phyloP scores from a whole-genome alignment of 2,797 vertebrate genomes.

The Hipposideros larvatus region DNA sequence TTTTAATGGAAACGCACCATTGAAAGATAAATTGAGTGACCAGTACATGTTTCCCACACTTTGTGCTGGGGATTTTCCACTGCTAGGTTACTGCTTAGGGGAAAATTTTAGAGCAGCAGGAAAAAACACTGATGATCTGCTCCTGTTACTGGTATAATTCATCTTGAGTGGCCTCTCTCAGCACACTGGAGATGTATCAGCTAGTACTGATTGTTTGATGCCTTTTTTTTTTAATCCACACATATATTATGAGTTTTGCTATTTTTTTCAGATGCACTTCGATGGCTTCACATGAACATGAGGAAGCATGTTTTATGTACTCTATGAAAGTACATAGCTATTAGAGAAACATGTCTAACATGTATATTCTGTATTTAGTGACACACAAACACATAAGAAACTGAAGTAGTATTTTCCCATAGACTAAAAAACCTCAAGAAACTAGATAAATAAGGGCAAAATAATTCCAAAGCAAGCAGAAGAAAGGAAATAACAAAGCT shows the following conservation, averaged over 20 bases:
- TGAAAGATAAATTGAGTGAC: conserved; percentile 70
- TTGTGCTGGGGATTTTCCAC: conserved; percentile 90
- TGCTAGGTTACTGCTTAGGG: conserved; percentile 84
- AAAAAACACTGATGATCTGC: conserved; percentile 82
- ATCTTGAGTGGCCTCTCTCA: conserved; percentile 83
- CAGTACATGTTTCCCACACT: conserved; percentile 86
- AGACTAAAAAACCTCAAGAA: not conserved
- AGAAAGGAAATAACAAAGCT: conserved; percentile 16
- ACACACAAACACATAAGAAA: not conserved
- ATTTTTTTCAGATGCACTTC: conserved; percentile 19
- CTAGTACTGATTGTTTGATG: not conserved
- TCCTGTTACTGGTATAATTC: conserved; percentile 83
- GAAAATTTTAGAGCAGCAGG: conserved; percentile 88
- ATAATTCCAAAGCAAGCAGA: not conserved
- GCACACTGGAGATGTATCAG: conserved; percentile 66
- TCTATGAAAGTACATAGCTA: not conserved
- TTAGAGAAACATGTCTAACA: not conserved
- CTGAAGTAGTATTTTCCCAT: not conserved
- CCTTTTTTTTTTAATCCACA: not conserved
- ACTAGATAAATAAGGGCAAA: conserved; percentile 33
- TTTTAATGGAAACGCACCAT: conserved; percentile 59
- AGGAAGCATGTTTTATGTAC: not conserved
- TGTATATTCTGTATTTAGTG: not conserved
- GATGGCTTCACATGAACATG: not conserved
- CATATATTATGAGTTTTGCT: conserved; percentile 46